Evolutionary conservation across 2,113 vertebrate genomes (phyloP), one percentile per base, ranked within the genome.

Genomic region (Pogonocichla stellata): DNA sequence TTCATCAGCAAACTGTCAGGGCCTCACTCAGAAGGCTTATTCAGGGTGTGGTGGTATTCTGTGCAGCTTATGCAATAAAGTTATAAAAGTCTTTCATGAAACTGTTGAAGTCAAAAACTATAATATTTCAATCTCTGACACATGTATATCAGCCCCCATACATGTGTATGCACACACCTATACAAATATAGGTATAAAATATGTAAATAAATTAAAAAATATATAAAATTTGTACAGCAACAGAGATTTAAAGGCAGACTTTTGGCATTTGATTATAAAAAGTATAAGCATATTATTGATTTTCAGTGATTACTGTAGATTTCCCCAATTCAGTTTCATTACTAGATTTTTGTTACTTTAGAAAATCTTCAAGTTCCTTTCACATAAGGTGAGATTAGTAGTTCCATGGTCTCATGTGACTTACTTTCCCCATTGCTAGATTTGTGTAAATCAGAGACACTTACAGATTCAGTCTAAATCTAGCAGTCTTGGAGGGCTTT

Each of bases 111-210:
- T 77, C 13, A 61, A 40, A 33, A 77, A 9, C 17, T 9, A 12
- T 50, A 40, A 14, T 33, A 78, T 40, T 62, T 78, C 34, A 51
- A 18, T 78, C 34, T 77, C 57, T 62, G 58, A n/a, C 4, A 51
- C 8, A 16, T 34, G 3, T 22, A 22, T 40, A 50, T 26, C 10
- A 84, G 14, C 19, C 6, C 10, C 28, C 14, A 1, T n/a, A 1
- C 10, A 1, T 75, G 24, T 25, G 2, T 45, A 66, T 10, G 11
- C 1, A 42, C 15, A 26, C 10, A 20, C 5, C 6, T 45, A 8
- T 58, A 16, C 10, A 33, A 42, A 33, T 19, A 45, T 20, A 45
- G 43, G 43, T 45, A 45, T 20, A 45, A 45, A 45, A 45, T 45
- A 20, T 45, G 10, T 45, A 45, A 19, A 45, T 45, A 45, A 45